Evolutionary conservation across 2,888 invertebrate species (phyloP).

Genomic region (Cerceris rybyensis): DNA sequence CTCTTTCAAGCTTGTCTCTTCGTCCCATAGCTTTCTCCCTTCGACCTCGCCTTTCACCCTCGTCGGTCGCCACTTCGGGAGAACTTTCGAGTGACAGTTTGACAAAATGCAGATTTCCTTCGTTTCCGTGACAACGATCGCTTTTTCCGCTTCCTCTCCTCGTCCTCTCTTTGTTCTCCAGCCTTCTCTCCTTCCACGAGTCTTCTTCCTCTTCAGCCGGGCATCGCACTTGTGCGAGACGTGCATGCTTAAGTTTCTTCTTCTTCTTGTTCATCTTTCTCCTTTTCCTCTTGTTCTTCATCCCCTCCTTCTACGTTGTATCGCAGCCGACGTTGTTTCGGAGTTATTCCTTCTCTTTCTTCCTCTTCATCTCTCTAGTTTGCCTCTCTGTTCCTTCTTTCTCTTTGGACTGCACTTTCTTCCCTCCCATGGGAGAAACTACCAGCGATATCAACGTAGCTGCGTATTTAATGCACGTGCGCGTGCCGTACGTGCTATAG

Average conservation of each 20-base stretch:
- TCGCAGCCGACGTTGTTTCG: neutral
- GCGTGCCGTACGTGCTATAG: neutral
- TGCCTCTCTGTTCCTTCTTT: no score
- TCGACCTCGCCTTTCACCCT: constrained; percentile 33
- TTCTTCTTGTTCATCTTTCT: constrained; percentile 10
- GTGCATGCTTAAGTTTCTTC: constrained; percentile 37
- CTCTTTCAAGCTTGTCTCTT: constrained; percentile 13
- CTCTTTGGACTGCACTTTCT: neutral
- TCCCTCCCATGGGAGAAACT: neutral
- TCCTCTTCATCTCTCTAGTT: no score
- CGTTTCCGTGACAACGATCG: constrained; percentile 68
- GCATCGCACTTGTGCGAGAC: constrained; percentile 4
- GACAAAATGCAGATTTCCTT: constrained; percentile 76
- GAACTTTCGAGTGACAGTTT: constrained; percentile 72
- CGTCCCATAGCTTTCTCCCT: constrained; percentile 9
- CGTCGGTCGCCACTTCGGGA: constrained; percentile 38
- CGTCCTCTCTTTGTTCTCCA: neutral
- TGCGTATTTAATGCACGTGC: neutral
- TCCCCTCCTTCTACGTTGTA: neutral
- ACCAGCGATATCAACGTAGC: neutral
- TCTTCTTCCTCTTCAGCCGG: neutral
- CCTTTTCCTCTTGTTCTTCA: neutral
- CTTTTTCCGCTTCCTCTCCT: constrained; percentile 53
- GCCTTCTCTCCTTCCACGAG: neutral
- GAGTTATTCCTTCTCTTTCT: no score